phyloP scores from a whole-genome alignment of 1,140 invertebrate genomes.

The Heliconius eleuchia region DNA sequence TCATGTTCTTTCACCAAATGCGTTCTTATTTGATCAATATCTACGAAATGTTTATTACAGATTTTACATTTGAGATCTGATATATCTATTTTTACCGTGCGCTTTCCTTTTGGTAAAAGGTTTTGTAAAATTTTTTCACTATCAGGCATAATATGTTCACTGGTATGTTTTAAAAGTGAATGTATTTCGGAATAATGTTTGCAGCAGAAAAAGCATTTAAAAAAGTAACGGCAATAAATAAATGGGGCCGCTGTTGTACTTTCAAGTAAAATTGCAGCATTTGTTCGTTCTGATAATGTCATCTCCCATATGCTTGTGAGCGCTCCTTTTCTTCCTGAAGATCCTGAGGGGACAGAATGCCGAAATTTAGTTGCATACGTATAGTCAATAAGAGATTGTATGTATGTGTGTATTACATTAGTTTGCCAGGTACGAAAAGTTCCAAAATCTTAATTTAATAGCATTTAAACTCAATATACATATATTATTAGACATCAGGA shows the following conservation, averaged over 20 bases:
- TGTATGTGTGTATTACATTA: background rate
- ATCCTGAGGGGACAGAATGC: slow-evolving; percentile 56
- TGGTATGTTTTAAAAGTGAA: slow-evolving; percentile 49
- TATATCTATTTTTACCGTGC: slow-evolving; percentile 31
- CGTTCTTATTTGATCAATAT: slow-evolving; percentile 48
- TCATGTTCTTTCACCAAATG: slow-evolving; percentile 52
- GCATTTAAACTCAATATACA: too few species aligned
- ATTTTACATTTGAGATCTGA: slow-evolving; percentile 29
- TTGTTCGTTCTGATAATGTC: slow-evolving; percentile 59
- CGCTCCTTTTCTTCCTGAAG: slow-evolving; percentile 48
- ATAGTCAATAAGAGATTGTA: background rate
- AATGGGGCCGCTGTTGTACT: slow-evolving; percentile 57
- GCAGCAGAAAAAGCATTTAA: slow-evolving; percentile 66
- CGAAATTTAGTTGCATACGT: background rate
- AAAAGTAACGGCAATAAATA: slow-evolving; percentile 58
- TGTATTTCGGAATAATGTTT: slow-evolving; percentile 56
- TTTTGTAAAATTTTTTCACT: slow-evolving; percentile 18
- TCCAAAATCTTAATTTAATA: background rate
- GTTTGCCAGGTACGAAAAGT: background rate
- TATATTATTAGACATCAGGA: too few species aligned
- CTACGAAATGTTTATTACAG: slow-evolving; percentile 16
- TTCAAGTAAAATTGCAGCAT: slow-evolving; percentile 55
- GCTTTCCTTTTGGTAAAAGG: slow-evolving; percentile 27
- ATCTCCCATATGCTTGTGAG: slow-evolving; percentile 64
- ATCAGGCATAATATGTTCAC: slow-evolving; percentile 39